Evolutionary conservation across 2,888 invertebrate genomes (phyloP).

Genomic region (Poecilus cupreus): DNA sequence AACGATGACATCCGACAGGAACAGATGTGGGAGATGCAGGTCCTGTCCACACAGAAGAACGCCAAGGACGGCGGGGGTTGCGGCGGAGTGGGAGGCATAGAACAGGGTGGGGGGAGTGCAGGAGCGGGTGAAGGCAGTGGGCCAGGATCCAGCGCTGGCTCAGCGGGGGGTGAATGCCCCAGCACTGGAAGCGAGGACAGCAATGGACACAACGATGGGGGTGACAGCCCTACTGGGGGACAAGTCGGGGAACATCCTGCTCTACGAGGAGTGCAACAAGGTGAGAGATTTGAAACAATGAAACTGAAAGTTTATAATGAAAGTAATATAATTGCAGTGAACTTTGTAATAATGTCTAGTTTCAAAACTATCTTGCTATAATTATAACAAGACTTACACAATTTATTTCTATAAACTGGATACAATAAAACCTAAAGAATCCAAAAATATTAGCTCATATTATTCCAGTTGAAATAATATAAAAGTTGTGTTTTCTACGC

Average conservation of each 20-base stretch:
- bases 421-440: too few relatives aligned
- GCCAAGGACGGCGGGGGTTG: slow-evolving; percentile 68
- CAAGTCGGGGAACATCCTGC: slow-evolving; percentile 78
- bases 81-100: slow-evolving; percentile 66
- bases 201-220: slow-evolving; percentile 71
- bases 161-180: slow-evolving; percentile 67
- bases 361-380: too few relatives aligned
- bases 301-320: too few relatives aligned
- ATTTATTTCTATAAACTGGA: too few relatives aligned
- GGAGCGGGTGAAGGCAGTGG: slow-evolving; percentile 66
- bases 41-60: slow-evolving; percentile 78
- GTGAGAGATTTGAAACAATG: too few relatives aligned
- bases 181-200: slow-evolving; percentile 73
- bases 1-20: slow-evolving; percentile 94
- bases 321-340: too few relatives aligned
- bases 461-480: too few relatives aligned
- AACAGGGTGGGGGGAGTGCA: slow-evolving; percentile 64
- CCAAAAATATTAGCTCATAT: too few relatives aligned
- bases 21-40: slow-evolving; percentile 94
- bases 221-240: slow-evolving; percentile 72
- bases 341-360: too few relatives aligned
- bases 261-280: slow-evolving; percentile 79
- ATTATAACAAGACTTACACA: too few relatives aligned
- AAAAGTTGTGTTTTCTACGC: too few relatives aligned
- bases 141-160: slow-evolving; percentile 65